phyloP scores from a whole-genome alignment of 1,140 invertebrate genomes.

The Drosophila miranda region DNA sequence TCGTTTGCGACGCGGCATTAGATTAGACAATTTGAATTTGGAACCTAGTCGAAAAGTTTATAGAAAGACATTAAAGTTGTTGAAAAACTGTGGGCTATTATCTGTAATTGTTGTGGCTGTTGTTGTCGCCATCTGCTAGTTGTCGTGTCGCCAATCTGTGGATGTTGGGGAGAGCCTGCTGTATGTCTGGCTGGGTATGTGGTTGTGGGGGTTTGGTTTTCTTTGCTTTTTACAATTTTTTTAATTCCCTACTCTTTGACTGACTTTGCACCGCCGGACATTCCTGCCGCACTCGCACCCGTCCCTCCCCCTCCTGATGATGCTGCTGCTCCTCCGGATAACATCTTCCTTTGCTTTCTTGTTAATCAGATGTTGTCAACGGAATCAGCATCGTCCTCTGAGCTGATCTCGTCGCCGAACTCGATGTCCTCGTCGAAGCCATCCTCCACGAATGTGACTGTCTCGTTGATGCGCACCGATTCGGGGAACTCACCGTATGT shows the following conservation, averaged over 20 bases:
- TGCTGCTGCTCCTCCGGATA: conserved; percentile 19
- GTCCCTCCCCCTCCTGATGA: conserved; percentile 27
- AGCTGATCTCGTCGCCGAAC: conserved; percentile 95
- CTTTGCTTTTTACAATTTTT: conserved; percentile 70
- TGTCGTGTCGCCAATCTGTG: conserved; percentile 6
- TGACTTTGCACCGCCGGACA: conserved; percentile 45
- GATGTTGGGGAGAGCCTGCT: conserved; percentile 15
- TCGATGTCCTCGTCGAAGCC: conserved; percentile 97
- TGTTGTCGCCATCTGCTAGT: neutral
- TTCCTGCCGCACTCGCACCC: conserved; percentile 28
- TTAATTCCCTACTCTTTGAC: conserved; percentile 72
- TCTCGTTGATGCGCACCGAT: conserved; percentile 97
- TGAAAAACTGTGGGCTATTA: conserved; percentile 25
- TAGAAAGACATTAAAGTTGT: conserved; percentile 32
- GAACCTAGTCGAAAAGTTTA: conserved; percentile 22
- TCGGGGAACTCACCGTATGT: conserved; percentile 99
- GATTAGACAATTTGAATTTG: conserved; percentile 47
- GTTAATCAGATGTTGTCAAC: conserved; percentile 86
- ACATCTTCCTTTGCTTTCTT: conserved; percentile 53
- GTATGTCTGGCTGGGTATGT: conserved; percentile 5
- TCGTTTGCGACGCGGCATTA: conserved; percentile 18
- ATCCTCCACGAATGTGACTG: conserved; percentile 96
- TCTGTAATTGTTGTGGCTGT: conserved; percentile 16
- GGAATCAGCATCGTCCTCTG: conserved; percentile 92
- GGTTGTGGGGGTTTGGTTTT: conserved; percentile 1